A percentile compares a stretch with the other conserved stretches of the same genome.
These are phyloP conservation scores for Endotricha flammealis DNA, from an alignment of 2,888 invertebrate species.

Conservation along the genomic window DNA sequence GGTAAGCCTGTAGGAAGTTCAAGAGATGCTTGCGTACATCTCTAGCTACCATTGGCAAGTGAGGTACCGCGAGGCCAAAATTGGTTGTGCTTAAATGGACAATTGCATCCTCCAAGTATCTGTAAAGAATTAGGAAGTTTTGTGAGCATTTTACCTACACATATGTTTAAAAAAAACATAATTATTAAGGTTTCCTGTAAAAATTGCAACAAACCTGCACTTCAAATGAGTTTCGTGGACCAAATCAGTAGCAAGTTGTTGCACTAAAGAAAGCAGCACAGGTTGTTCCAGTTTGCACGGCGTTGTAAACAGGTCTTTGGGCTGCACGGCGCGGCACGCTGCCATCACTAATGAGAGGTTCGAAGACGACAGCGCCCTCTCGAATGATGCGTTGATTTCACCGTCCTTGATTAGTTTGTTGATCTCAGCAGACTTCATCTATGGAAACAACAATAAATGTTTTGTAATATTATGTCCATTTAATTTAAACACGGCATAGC, in stretches of 20 bases:
- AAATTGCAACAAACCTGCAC: conserved; percentile 41
- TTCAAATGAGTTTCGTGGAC: conserved; percentile 82
- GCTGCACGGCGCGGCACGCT: conserved; percentile 90
- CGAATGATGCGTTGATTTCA: conserved; percentile 89
- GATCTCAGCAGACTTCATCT: conserved; percentile 53
- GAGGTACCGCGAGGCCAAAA: conserved; percentile 86
- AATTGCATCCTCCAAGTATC: conserved; percentile 92
- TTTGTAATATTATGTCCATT: too few species aligned
- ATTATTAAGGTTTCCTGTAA: neutral
- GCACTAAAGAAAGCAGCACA: conserved; percentile 92
- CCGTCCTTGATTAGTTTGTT: conserved; percentile 64
- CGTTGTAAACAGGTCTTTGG: conserved; percentile 82
- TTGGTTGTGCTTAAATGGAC: conserved; percentile 85
- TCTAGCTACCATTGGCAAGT: conserved; percentile 86
- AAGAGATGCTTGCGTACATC: conserved; percentile 82
- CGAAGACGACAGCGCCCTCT: conserved; percentile 89
- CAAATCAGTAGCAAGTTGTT: conserved; percentile 95
- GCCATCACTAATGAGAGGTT: conserved; percentile 90
- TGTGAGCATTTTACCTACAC: too few species aligned
- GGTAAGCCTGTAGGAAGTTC: conserved; percentile 71
- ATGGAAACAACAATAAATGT: conserved; percentile 1
- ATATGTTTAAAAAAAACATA: too few species aligned
- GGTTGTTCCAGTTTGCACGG: conserved; percentile 87
- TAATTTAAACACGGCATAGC: too few species aligned
- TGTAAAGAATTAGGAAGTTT: conserved; percentile 60